Evolutionary conservation across 2,888 invertebrate species (phyloP).

Genomic region (Bugulina stolonifera): DNA sequence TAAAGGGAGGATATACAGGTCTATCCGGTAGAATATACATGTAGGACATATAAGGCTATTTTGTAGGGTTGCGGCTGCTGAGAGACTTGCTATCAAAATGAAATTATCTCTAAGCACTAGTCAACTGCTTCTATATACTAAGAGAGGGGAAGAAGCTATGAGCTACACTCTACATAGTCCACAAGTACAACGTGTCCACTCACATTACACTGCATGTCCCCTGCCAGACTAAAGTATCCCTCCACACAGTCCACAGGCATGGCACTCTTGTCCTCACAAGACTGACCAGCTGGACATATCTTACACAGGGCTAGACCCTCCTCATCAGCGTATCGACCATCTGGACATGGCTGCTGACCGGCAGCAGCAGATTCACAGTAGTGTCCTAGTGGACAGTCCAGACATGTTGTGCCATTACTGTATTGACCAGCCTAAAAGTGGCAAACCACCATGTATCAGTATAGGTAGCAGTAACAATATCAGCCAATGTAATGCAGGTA

Average conservation of each 20-base stretch:
- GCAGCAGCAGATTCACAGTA: constrained; percentile 40
- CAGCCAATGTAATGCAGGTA: too few species aligned
- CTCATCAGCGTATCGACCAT: constrained; percentile 41
- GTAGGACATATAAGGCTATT: too few species aligned
- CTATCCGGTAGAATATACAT: too few species aligned
- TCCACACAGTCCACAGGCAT: constrained; percentile 38
- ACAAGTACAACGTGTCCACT: constrained; percentile 31
- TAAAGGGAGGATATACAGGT: too few species aligned
- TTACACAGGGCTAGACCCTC: constrained; percentile 41
- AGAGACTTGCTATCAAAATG: too few species aligned
- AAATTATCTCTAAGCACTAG: too few species aligned
- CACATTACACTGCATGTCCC: constrained; percentile 39
- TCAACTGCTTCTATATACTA: too few species aligned
- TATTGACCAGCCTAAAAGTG: constrained; percentile 41
- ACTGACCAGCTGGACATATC: constrained; percentile 41
- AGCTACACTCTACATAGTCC: too few species aligned
- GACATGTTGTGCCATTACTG: constrained; percentile 39
- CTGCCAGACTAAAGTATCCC: constrained; percentile 40
- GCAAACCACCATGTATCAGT: neutral
- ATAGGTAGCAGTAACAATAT: too few species aligned
- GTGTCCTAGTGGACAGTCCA: constrained; percentile 40
- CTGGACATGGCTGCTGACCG: constrained; percentile 37
- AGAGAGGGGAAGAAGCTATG: too few species aligned
- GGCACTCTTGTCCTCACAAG: constrained; percentile 34
- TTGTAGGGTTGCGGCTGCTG: too few species aligned